Conservation (phyloP, 2,888 invertebrate species). For the Nephrocerus scutellatus region DNA sequence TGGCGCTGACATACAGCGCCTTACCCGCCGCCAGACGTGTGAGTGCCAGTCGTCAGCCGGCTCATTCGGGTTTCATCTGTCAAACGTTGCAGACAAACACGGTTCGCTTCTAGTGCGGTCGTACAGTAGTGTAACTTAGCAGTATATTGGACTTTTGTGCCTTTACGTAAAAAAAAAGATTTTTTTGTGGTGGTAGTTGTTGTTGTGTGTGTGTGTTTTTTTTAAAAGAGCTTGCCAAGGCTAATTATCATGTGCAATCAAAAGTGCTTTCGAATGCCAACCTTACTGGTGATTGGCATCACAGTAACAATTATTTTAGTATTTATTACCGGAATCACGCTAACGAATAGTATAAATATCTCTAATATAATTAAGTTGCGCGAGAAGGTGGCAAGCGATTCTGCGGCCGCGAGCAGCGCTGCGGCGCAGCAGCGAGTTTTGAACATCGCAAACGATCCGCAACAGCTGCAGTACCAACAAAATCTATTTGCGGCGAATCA, state of each 20-base stretch:
- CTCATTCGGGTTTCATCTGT: slow-evolving; percentile 31
- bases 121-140: slow-evolving; percentile 8
- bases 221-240: background rate
- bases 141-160: slow-evolving; percentile 3
- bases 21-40: background rate
- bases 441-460: slow-evolving; percentile 41
- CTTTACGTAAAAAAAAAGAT: background rate
- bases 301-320: slow-evolving; percentile 50
- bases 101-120: slow-evolving; percentile 15
- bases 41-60: background rate
- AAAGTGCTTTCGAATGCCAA: slow-evolving; percentile 47
- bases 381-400: slow-evolving; percentile 45
- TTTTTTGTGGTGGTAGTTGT: slow-evolving; percentile 1
- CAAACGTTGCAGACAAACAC: slow-evolving; percentile 25
- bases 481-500: slow-evolving; percentile 41
- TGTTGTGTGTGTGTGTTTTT: too few species aligned
- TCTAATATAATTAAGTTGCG: slow-evolving; percentile 44
- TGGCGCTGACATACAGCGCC: background rate
- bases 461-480: slow-evolving; percentile 42
- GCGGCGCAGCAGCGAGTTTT: slow-evolving; percentile 40
- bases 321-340: slow-evolving; percentile 51
- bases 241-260: slow-evolving; percentile 44
- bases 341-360: slow-evolving; percentile 47
- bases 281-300: slow-evolving; percentile 46
- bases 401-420: slow-evolving; percentile 43